A percentile compares a stretch with the other conserved stretches of the same genome.
Evolutionary conservation across 2,797 vertebrate genomes (phyloP).

Genomic region (Cuculus canorus): DNA sequence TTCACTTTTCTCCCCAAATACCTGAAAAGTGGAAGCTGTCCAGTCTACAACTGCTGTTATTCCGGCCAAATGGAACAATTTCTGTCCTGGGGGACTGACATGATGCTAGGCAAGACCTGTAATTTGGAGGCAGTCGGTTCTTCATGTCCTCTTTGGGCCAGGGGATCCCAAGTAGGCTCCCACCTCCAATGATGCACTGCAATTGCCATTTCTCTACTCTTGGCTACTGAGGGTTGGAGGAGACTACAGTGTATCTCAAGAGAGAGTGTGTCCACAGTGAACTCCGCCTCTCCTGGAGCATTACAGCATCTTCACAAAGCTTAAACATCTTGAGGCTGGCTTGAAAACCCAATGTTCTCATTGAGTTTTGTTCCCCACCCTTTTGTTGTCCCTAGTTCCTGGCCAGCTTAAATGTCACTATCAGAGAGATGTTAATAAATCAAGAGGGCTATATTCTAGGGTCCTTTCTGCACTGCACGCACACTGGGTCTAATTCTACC

Average conservation of each 20-base stretch:
- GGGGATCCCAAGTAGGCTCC: not conserved
- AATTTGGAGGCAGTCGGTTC: not conserved
- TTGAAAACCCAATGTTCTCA: not conserved
- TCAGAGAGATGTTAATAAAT: not conserved
- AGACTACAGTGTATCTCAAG: not conserved
- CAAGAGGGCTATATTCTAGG: not conserved
- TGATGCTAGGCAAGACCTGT: not conserved
- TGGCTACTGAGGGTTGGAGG: not conserved
- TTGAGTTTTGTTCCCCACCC: not conserved
- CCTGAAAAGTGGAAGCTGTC: not conserved
- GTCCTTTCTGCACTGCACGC: not conserved
- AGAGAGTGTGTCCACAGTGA: not conserved
- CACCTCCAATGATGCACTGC: not conserved
- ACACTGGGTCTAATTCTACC: not conserved
- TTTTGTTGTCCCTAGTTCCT: not conserved
- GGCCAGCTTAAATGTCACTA: not conserved
- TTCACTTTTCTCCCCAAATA: not conserved
- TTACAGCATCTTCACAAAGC: not conserved
- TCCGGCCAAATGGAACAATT: not conserved
- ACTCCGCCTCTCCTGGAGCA: not conserved
- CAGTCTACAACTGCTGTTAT: not conserved
- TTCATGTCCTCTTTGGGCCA: not conserved
- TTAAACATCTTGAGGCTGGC: not conserved
- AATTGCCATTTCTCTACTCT: not conserved
- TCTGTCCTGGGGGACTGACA: not conserved